Evolutionary conservation across 1,140 invertebrate genomes (phyloP).

Genomic region (Aphidius gifuensis): DNA sequence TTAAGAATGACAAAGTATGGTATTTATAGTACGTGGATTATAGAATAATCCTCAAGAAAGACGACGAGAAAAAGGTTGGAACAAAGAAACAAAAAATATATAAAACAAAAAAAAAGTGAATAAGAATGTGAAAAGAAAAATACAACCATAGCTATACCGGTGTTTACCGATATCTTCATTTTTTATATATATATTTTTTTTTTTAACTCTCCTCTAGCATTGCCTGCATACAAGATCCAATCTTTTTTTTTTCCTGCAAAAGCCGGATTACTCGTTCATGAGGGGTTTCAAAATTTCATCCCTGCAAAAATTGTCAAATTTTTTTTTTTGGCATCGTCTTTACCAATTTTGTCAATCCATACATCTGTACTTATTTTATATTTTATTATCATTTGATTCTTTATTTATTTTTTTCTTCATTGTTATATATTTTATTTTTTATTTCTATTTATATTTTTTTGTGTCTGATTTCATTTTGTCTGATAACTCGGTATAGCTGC

Average conservation of each 20-base stretch:
- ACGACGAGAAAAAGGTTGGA: slow-evolving; percentile 23
- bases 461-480: background rate
- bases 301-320: slow-evolving; percentile 38
- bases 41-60: slow-evolving; percentile 42
- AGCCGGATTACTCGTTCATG: slow-evolving; percentile 40
- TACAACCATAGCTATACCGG: slow-evolving; percentile 17
- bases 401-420: no score
- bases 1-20: slow-evolving; percentile 30
- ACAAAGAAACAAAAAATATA: slow-evolving; percentile 22
- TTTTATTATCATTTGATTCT: no score
- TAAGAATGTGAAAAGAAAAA: slow-evolving; percentile 23
- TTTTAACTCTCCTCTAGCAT: slow-evolving; percentile 14
- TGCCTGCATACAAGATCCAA: slow-evolving; percentile 33
- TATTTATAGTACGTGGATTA: slow-evolving; percentile 54
- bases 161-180: slow-evolving; percentile 49
- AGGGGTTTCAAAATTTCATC: slow-evolving; percentile 39
- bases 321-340: slow-evolving; percentile 1
- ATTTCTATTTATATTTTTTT: no score
- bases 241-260: slow-evolving; percentile 32
- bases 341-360: no score
- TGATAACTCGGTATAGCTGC: background rate
- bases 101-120: slow-evolving; percentile 20
- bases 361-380: no score
- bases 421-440: no score
- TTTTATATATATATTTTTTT: slow-evolving; percentile 21